Evolutionary conservation across 2,888 invertebrate species (phyloP).

Genomic region (Cephus pulcher): DNA sequence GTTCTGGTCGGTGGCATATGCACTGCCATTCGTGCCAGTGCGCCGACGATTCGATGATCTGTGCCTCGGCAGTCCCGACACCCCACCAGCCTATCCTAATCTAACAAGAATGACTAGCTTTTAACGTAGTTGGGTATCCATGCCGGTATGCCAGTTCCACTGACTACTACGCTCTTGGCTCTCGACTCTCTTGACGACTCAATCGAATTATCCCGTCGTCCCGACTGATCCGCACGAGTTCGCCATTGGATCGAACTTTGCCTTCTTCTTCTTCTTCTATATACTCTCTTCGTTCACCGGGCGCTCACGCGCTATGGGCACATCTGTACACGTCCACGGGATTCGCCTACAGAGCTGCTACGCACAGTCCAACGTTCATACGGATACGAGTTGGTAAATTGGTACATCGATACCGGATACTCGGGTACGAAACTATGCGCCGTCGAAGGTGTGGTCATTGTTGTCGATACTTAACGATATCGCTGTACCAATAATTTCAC

Average conservation of each 20-base stretch:
- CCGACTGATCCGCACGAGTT: background rate
- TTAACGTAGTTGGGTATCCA: background rate
- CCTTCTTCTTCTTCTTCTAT: background rate
- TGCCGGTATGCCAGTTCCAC: background rate
- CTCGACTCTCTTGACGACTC: conserved; percentile 24
- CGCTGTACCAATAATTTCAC: background rate
- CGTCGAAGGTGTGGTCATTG: background rate
- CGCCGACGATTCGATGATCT: conserved; percentile 58
- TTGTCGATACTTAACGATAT: background rate
- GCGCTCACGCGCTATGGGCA: background rate
- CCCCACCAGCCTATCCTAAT: conserved; percentile 1
- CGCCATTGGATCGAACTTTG: background rate
- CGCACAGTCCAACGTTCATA: background rate
- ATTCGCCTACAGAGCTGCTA: background rate
- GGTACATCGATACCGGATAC: background rate
- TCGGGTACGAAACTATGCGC: background rate
- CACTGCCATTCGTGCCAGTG: conserved; percentile 55
- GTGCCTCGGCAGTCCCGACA: conserved; percentile 16
- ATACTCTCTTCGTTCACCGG: background rate
- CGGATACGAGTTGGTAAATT: background rate
- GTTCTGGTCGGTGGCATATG: conserved; percentile 57
- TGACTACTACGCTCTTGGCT: background rate
- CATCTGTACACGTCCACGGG: background rate
- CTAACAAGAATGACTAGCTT: background rate
- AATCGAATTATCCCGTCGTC: conserved; percentile 37